A percentile compares a stretch with the other conserved stretches of the same genome.
Evolutionary conservation across 2,113 vertebrate species (phyloP).

Genomic region (Semicossyphus pulcher): DNA sequence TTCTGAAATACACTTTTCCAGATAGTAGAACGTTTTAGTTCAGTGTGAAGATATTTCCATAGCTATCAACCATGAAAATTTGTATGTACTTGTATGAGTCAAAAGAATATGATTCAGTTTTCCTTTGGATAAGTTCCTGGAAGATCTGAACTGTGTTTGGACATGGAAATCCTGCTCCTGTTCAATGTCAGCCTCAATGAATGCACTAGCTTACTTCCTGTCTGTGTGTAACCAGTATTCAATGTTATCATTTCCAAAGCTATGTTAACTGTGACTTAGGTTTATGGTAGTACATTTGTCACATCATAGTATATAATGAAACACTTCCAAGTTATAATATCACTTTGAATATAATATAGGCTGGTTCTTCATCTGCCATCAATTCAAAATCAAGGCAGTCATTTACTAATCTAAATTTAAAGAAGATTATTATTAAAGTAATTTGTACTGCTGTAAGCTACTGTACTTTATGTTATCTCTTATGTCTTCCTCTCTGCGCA

Average conservation of each 20-base stretch:
- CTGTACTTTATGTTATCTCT: no score
- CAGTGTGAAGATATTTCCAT: constrained; percentile 2
- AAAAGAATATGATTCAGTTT: constrained; percentile 10
- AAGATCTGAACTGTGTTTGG: constrained; percentile 12
- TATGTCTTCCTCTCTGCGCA: no score
- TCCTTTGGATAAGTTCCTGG: constrained; percentile 21
- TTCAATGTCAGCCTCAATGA: background rate
- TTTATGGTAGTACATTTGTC: background rate
- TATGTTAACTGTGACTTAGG: background rate
- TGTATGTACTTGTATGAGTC: constrained; percentile 4
- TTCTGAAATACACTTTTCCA: background rate
- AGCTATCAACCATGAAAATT: background rate
- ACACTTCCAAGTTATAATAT: background rate
- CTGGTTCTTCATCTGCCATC: background rate
- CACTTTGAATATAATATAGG: background rate
- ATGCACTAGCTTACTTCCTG: background rate
- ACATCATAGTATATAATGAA: background rate
- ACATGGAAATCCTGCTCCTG: constrained; percentile 10
- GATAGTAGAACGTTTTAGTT: background rate
- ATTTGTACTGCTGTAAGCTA: constrained; percentile 1
- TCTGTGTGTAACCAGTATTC: background rate
- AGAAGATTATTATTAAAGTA: no score
- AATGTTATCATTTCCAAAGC: background rate
- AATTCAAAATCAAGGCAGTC: background rate
- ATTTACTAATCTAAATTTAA: background rate